Conservation (phyloP, 2,113 vertebrate species). For the Alethe castanea region DNA sequence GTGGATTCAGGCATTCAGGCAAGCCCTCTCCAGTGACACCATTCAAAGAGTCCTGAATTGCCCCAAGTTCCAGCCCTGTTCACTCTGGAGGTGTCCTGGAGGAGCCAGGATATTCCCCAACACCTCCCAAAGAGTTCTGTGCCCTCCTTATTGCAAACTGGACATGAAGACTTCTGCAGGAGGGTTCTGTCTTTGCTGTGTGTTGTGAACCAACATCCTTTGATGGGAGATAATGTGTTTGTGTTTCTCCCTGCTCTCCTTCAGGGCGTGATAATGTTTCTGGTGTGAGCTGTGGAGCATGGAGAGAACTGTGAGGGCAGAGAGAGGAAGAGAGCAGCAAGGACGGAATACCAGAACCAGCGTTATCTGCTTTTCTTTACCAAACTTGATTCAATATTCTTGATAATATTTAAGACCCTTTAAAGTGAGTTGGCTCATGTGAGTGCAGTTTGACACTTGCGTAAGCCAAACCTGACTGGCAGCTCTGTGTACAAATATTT, state of each 20-base stretch:
- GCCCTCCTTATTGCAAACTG: no score
- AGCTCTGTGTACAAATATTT: not conserved
- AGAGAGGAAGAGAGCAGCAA: not conserved
- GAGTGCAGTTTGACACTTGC: not conserved
- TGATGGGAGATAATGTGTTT: accelerated
- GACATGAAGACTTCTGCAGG: accelerated
- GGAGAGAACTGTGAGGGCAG: not conserved
- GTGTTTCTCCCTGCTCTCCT: not conserved
- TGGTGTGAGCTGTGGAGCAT: not conserved
- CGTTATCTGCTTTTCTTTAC: not conserved
- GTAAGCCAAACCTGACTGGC: not conserved
- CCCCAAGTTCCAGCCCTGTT: not conserved
- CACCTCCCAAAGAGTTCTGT: not conserved
- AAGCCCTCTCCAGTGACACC: not conserved
- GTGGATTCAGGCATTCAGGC: not conserved
- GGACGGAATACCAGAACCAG: not conserved
- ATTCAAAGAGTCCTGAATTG: not conserved
- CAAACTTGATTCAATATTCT: not conserved
- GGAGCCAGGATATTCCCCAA: not conserved
- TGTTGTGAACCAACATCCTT: not conserved
- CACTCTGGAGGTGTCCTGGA: not conserved
- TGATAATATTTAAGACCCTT: not conserved
- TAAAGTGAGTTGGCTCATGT: not conserved
- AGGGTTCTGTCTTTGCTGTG: not conserved
- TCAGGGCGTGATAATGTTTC: not conserved